These are phyloP conservation scores for Athalia rosae DNA, from an alignment of 2,888 invertebrate genomes.

Conservation along the genomic window DNA sequence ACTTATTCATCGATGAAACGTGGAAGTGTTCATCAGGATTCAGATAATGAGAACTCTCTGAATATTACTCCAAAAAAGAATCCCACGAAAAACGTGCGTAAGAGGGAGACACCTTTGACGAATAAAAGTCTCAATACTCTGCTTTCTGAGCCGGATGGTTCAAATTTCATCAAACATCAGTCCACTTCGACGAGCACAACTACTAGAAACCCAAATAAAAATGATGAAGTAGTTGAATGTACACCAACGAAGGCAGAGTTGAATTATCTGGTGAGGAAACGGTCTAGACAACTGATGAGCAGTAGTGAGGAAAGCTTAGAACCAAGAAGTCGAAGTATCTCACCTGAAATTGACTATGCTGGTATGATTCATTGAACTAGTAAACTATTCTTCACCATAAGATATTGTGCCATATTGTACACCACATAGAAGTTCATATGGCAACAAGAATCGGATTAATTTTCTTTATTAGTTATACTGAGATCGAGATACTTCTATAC, in stretches of 20 bases:
- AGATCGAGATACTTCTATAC: neutral
- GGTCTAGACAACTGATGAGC: slow-evolving; percentile 36
- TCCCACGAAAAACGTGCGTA: neutral
- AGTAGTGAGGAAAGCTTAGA: slow-evolving; percentile 46
- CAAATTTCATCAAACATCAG: neutral
- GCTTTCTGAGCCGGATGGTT: neutral
- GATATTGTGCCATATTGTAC: no score
- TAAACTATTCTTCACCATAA: neutral
- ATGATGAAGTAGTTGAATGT: neutral
- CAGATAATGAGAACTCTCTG: slow-evolving; percentile 19
- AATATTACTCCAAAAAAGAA: slow-evolving; percentile 12
- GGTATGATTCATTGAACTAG: slow-evolving; percentile 46
- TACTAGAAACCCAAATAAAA: neutral
- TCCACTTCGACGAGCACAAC: neutral
- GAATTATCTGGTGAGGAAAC: slow-evolving; percentile 5
- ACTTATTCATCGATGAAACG: neutral
- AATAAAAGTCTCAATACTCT: slow-evolving; percentile 3
- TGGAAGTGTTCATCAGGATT: neutral
- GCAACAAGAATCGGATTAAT: no score
- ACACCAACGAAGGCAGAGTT: neutral
- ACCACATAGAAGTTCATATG: no score
- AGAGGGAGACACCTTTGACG: slow-evolving; percentile 12
- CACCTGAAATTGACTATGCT: slow-evolving; percentile 51
- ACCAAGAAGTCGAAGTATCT: slow-evolving; percentile 47
- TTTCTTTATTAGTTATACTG: no score